Percentiles rank a stretch among this genome's conserved stretches.
phyloP scores from a whole-genome alignment of 1,140 invertebrate species.

The Rhopalosiphum maidis region DNA sequence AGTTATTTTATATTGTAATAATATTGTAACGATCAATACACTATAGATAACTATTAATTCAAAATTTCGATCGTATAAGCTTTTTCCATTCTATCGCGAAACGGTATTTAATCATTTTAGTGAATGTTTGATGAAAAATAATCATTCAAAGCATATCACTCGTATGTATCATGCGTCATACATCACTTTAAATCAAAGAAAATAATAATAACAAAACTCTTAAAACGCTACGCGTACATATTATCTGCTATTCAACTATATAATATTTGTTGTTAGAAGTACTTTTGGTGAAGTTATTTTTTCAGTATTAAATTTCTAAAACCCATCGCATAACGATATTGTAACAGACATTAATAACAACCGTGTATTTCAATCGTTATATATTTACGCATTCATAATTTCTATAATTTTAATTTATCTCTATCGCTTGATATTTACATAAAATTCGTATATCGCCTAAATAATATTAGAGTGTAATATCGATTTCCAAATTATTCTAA shows the following conservation, averaged over 20 bases:
- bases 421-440: not conserved
- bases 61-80: too few relatives aligned
- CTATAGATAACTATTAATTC: too few relatives aligned
- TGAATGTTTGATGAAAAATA: not conserved
- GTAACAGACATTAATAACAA: not conserved
- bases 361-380: not conserved
- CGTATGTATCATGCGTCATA: not conserved
- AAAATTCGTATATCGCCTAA: too few relatives aligned
- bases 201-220: not conserved
- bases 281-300: not conserved
- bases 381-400: not conserved
- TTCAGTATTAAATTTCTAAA: not conserved
- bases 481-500: not conserved
- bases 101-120: not conserved
- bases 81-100: not conserved
- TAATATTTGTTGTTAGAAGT: not conserved
- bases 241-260: not conserved
- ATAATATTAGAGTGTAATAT: not conserved
- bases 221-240: not conserved
- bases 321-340: not conserved
- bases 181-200: not conserved
- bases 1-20: too few relatives aligned
- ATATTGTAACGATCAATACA: too few relatives aligned
- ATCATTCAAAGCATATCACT: not conserved
- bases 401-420: not conserved